These are phyloP conservation scores for Pseudorhiza aurosa DNA, from an alignment of 30 jellyfish, hydroid and myxozoan genomes.

Conservation along the genomic window DNA sequence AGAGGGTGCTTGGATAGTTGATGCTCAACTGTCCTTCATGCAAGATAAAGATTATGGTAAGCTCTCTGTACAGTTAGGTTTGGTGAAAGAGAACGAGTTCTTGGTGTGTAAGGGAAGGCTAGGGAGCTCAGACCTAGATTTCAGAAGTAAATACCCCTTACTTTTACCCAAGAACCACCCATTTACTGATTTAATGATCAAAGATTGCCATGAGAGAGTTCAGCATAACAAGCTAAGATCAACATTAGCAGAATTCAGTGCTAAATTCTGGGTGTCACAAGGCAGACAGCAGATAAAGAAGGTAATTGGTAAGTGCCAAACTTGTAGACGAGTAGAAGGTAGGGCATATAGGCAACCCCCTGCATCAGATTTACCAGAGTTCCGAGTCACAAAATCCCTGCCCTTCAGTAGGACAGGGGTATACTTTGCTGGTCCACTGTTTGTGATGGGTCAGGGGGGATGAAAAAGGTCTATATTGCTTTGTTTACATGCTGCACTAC, in stretches of 20 bases:
- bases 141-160: constrained; percentile 54
- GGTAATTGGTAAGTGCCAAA: constrained; percentile 42
- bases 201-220: constrained; percentile 68
- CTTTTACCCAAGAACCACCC: constrained; percentile 46
- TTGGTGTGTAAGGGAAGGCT: constrained; percentile 57
- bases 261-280: constrained; percentile 63
- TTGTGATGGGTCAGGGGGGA: constrained; percentile 27
- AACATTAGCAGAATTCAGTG: constrained; percentile 65
- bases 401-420: constrained; percentile 41
- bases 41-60: constrained; percentile 6
- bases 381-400: constrained; percentile 53
- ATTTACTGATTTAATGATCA: constrained; percentile 40
- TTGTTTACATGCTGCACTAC: too few species aligned
- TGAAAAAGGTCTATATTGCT: constrained; percentile 9
- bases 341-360: constrained; percentile 29
- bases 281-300: constrained; percentile 71
- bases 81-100: constrained; percentile 22
- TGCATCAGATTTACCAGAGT: constrained; percentile 47
- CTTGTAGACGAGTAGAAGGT: constrained; percentile 38
- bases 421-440: constrained; percentile 67
- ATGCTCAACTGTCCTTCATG: constrained; percentile 29
- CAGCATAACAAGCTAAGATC: constrained; percentile 52
- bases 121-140: constrained; percentile 58
- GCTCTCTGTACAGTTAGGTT: constrained; percentile 52
- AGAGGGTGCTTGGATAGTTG: constrained; percentile 44